phyloP scores from a whole-genome alignment of 1,140 invertebrate species.

The Vanessa atalanta region DNA sequence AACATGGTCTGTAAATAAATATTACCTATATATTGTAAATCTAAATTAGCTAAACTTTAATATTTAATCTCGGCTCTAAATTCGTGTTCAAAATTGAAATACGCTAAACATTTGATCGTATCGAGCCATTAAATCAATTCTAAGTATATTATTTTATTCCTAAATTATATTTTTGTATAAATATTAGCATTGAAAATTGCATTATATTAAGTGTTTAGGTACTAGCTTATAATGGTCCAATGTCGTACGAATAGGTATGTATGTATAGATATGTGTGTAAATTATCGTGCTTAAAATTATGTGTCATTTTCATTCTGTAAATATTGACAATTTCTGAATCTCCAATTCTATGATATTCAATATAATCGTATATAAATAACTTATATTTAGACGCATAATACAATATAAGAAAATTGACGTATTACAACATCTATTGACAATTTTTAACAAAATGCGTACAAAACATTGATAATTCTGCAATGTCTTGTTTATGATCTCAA shows the following conservation, averaged over 20 bases:
- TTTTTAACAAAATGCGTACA: conserved; percentile 22
- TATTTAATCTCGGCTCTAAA: conserved; percentile 54
- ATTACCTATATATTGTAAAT: conserved; percentile 42
- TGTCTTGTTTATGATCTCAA: conserved; percentile 25
- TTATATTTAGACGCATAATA: conserved; percentile 3
- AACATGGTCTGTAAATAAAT: conserved; percentile 59
- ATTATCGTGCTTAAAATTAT: conserved; percentile 43
- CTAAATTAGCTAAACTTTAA: conserved; percentile 41
- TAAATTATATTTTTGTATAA: conserved; percentile 79
- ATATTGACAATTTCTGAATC: conserved; percentile 46
- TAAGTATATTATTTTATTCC: conserved; percentile 53
- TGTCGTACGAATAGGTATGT: conserved; percentile 50
- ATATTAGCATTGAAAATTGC: conserved; percentile 66
- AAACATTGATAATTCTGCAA: conserved; percentile 8
- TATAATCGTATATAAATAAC: conserved; percentile 9
- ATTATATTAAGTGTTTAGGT: conserved; percentile 60
- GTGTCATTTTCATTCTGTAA: conserved; percentile 45
- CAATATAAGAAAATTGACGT: neutral
- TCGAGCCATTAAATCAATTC: conserved; percentile 44
- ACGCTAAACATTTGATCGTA: conserved; percentile 41
- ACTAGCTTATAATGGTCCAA: conserved; percentile 70
- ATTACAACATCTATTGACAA: conserved; percentile 5
- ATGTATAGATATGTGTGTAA: conserved; percentile 44
- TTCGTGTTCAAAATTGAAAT: conserved; percentile 61
- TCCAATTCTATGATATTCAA: conserved; percentile 38